Percentiles rank a stretch among this genome's conserved stretches.
These are phyloP conservation scores for Invenusta paracnida DNA, from an alignment of 2,888 invertebrate genomes.

Conservation along the genomic window DNA sequence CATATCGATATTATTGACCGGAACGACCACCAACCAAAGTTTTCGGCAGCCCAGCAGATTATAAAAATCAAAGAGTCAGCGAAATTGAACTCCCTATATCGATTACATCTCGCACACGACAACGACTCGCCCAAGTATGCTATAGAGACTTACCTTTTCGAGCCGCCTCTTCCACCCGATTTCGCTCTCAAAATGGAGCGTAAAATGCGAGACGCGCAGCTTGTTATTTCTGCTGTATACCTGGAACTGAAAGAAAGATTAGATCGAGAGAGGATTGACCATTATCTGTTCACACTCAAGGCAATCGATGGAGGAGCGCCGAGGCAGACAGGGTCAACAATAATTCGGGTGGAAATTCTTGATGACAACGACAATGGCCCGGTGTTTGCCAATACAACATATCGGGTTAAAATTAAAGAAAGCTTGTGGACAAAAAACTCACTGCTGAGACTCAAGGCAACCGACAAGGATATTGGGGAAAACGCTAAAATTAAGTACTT, in stretches of 20 bases:
- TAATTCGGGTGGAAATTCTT: conserved; percentile 19
- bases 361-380: conserved; percentile 39
- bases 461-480: conserved; percentile 25
- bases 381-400: neutral
- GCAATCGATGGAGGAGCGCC: conserved; percentile 33
- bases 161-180: conserved; percentile 25
- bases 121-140: neutral
- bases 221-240: neutral
- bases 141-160: conserved; percentile 6
- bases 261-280: conserved; percentile 21
- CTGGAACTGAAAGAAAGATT: conserved; percentile 30
- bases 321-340: conserved; percentile 10
- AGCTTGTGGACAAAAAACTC: conserved; percentile 14
- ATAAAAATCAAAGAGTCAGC: conserved; percentile 33
- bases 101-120: conserved; percentile 28
- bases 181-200: conserved; percentile 33
- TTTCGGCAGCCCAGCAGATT: neutral
- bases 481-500: conserved; percentile 27
- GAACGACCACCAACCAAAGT: conserved; percentile 28
- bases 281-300: conserved; percentile 26
- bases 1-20: conserved; percentile 3
- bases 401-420: neutral
- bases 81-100: neutral
- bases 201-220: neutral
- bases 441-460: conserved; percentile 26